A percentile compares a stretch with the other conserved stretches of the same genome.
These are phyloP conservation scores for Nematolebias whitei DNA, from an alignment of 2,113 vertebrate genomes.

Conservation along the genomic window DNA sequence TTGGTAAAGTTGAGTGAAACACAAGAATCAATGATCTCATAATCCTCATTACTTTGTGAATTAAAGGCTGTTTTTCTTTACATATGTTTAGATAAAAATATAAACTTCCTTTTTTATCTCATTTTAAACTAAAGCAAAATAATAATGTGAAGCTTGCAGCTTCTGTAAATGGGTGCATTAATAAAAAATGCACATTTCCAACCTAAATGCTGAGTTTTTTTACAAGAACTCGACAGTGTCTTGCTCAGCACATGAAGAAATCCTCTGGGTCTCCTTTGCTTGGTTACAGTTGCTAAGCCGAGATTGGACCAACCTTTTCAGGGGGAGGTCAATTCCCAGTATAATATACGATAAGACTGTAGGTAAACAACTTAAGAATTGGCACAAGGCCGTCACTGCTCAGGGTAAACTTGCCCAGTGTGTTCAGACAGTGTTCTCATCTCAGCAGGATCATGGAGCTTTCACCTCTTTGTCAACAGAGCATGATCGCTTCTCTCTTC, in stretches of 20 bases:
- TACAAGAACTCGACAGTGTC: neutral
- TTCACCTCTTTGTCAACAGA: slow-evolving; percentile 32
- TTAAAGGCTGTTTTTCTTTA: no score
- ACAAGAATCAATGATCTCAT: no score
- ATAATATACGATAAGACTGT: slow-evolving; percentile 6
- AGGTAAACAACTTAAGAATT: slow-evolving; percentile 16
- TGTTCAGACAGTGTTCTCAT: slow-evolving; percentile 5
- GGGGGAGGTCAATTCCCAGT: slow-evolving; percentile 1
- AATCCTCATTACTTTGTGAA: no score
- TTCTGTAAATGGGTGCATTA: no score
- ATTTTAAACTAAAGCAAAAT: no score
- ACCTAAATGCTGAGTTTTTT: neutral
- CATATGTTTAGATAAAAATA: no score
- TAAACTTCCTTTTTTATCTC: no score
- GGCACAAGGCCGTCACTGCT: slow-evolving; percentile 3
- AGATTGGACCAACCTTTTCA: slow-evolving; percentile 11
- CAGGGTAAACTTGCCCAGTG: slow-evolving; percentile 15
- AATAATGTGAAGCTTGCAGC: no score
- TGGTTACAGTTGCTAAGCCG: neutral
- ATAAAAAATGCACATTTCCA: neutral
- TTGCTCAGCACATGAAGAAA: neutral
- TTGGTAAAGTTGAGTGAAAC: no score
- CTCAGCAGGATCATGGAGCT: slow-evolving; percentile 21
- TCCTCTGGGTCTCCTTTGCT: neutral
- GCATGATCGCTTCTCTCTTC: slow-evolving; percentile 46